Base-by-base conservation (phyloP, 2,888 invertebrate species). In the Axea sp. region DNA sequence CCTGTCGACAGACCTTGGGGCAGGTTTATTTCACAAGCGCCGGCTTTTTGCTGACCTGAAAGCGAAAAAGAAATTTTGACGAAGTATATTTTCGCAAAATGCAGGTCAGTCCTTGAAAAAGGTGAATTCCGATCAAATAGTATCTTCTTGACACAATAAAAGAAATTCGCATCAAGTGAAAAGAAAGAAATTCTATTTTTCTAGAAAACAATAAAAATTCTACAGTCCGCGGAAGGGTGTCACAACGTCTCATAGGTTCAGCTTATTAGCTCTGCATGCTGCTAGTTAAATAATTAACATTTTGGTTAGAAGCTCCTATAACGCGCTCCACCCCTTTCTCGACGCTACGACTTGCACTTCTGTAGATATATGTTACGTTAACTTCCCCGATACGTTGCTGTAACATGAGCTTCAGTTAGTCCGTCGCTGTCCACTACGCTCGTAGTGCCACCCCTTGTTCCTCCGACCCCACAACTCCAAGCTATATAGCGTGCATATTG, bases 231-330 rank as follows among this genome's bases (percentile, higher is more conserved):
- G 30, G 19, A n/a, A 11, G 33, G 47, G 51, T 41, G 45, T 41
- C 62, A 37, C 8, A 37, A 39, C 53, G 49, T 69, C 62, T 65
- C 82, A 80, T 78, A 79, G 77, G 80, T 77, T 75, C 74, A 77
- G 78, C 81, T 83, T 82, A 81, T 82, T 84, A 83, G 80, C 80
- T 77, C 75, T 78, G 79, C 80, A 82, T 80, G 80, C 82, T 75
- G 82, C 80, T 82, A 80, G 83, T 84, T 75, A 76, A 84, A 84
- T 84, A 85, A 85, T 84, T 82, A 84, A 84, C 83, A 84, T 85
- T 85, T 84, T 80, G 84, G 84, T 81, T 77, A 80, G 80, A 82
- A 80, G 69, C 75, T 76, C 59, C 69, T 81, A 59, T 43, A 55
- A 28, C 47, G 43, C 53, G 15, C 55, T 60, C 60, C 74, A 51